Percentiles rank a stretch among this genome's conserved stretches.
These are phyloP conservation scores for Ahaetulla prasina DNA, from an alignment of 2,113 vertebrate species.

Conservation along the genomic window DNA sequence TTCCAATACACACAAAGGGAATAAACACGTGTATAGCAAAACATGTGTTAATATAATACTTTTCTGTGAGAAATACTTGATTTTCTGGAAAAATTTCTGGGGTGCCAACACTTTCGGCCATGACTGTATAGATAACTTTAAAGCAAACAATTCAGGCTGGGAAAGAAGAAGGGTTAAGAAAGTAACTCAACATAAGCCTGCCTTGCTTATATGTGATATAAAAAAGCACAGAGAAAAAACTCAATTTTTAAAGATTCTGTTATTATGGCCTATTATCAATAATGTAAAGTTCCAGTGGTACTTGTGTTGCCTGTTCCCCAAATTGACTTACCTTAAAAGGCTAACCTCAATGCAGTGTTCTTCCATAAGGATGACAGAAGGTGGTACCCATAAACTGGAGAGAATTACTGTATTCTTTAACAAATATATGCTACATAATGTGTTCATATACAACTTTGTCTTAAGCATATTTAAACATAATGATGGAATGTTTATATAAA, in stretches of 20 bases:
- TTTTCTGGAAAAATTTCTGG: too few relatives aligned
- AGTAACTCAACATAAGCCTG: background rate
- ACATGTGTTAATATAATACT: too few relatives aligned
- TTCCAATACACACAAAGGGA: too few relatives aligned
- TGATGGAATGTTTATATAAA: background rate
- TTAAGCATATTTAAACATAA: background rate
- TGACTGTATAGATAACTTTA: background rate
- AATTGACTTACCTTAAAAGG: background rate
- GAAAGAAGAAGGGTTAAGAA: background rate
- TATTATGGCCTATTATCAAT: background rate
- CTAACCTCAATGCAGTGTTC: background rate
- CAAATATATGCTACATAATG: background rate
- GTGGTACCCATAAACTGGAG: background rate
- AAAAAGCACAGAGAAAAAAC: background rate
- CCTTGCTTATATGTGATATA: background rate
- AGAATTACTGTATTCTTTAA: background rate
- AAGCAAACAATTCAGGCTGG: background rate
- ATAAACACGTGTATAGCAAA: too few relatives aligned
- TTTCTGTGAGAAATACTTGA: too few relatives aligned
- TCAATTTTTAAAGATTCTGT: background rate
- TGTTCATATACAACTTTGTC: background rate
- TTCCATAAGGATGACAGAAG: background rate
- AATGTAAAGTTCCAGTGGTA: background rate
- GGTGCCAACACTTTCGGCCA: too few relatives aligned
- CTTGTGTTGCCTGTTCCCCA: background rate